A percentile compares a stretch with the other conserved stretches of the same genome.
phyloP scores from a whole-genome alignment of 2,888 invertebrate genomes.

The Drosophila meridionalis region DNA sequence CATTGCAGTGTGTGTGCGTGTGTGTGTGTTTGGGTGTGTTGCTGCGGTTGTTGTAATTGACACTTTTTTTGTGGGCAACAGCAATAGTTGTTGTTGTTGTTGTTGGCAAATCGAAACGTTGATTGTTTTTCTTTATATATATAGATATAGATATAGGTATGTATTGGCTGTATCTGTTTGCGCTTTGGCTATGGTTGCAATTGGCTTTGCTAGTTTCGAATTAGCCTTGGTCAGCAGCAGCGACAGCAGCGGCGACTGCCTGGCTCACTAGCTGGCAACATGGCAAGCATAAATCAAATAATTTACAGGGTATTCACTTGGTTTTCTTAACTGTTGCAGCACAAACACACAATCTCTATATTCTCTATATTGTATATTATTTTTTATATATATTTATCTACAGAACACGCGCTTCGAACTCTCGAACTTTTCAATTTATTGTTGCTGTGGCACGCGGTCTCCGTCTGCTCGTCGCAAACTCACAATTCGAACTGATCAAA shows the following conservation, averaged over 20 bases:
- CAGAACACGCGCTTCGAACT: constrained; percentile 30
- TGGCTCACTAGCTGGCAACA: constrained; percentile 30
- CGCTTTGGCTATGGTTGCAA: constrained; percentile 15
- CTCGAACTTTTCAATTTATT: constrained; percentile 14
- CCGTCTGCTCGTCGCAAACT: constrained; percentile 81
- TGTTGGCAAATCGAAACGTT: constrained; percentile 46
- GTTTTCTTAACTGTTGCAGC: not conserved
- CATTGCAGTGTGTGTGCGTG: constrained; percentile 30
- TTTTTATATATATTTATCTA: not conserved
- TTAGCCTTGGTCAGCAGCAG: constrained; percentile 49
- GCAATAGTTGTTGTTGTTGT: constrained; percentile 13
- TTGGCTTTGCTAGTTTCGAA: constrained; percentile 30
- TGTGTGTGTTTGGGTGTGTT: constrained; percentile 55
- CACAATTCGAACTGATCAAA: constrained; percentile 85
- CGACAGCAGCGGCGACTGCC: constrained; percentile 29
- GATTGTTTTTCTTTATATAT: constrained; percentile 42
- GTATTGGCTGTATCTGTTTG: constrained; percentile 5
- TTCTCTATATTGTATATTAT: not conserved
- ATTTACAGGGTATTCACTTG: not conserved
- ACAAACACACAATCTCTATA: not conserved
- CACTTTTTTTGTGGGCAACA: constrained; percentile 62
- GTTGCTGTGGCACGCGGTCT: constrained; percentile 36
- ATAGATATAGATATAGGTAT: not conserved
- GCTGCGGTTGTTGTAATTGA: constrained; percentile 75
- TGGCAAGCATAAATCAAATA: constrained; percentile 29